Percentiles rank a stretch among this genome's conserved stretches.
phyloP scores from a whole-genome alignment of 2,113 vertebrate genomes.

The Vimba vimba region DNA sequence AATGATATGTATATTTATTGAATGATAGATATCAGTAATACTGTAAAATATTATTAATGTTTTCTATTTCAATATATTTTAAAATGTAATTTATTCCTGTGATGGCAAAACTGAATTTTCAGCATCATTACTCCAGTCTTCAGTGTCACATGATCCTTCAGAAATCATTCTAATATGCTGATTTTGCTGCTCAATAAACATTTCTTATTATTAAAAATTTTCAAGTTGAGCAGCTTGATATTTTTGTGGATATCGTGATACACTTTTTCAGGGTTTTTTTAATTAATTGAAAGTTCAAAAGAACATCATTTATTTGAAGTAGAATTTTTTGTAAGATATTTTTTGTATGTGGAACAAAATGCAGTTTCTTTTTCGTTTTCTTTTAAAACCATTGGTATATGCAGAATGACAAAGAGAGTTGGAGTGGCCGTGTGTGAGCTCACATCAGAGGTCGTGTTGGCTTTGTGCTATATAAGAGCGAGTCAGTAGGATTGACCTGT shows the following conservation, averaged over 20 bases:
- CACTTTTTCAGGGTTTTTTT: background rate
- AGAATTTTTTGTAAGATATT: background rate
- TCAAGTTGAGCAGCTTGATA: background rate
- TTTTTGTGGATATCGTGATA: too few relatives aligned
- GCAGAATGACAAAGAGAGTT: background rate
- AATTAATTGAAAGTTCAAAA: background rate
- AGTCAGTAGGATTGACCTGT: slow-evolving; percentile 59
- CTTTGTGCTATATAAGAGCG: slow-evolving; percentile 50
- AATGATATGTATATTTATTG: too few relatives aligned
- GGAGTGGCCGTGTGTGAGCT: background rate
- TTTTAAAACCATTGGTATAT: background rate
- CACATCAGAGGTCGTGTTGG: slow-evolving; percentile 11
- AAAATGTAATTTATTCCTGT: background rate
- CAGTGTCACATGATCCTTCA: background rate
- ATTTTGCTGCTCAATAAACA: background rate
- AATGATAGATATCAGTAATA: too few relatives aligned
- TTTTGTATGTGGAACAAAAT: background rate
- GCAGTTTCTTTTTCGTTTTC: background rate
- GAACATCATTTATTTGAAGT: background rate
- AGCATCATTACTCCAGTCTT: background rate
- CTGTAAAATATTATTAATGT: too few relatives aligned
- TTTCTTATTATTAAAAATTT: background rate
- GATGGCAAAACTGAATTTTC: background rate
- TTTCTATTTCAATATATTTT: too few relatives aligned
- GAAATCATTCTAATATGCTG: background rate